A percentile compares a stretch with the other conserved stretches of the same genome.
Evolutionary conservation across 1,140 invertebrate species (phyloP).

Genomic region (Galleria mellonella): DNA sequence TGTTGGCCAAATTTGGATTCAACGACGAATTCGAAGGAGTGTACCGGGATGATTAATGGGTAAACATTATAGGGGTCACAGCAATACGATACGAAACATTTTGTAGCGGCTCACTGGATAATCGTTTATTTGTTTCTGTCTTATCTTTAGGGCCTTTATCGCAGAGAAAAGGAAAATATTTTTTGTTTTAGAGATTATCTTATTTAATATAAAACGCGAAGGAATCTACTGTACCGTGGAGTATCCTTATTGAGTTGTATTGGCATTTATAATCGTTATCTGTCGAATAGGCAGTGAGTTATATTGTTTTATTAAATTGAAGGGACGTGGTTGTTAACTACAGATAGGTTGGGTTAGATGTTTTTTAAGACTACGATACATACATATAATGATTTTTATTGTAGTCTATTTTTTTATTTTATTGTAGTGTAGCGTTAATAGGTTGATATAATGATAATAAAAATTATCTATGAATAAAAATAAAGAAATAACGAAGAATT

Average conservation of each 20-base stretch:
- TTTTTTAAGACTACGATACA: too few species aligned
- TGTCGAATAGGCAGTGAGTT: too few species aligned
- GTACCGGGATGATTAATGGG: constrained; percentile 46
- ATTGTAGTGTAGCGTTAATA: too few species aligned
- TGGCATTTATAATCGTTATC: not conserved
- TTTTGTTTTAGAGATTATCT: constrained; percentile 11
- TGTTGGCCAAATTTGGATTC: constrained; percentile 31
- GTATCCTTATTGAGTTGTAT: not conserved
- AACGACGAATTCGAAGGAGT: constrained; percentile 22
- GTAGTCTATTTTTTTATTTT: too few species aligned
- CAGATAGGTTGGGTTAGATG: too few species aligned
- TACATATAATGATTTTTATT: too few species aligned
- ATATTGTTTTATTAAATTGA: too few species aligned
- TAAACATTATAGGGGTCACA: constrained; percentile 29
- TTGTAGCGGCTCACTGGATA: constrained; percentile 37
- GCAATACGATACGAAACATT: constrained; percentile 32
- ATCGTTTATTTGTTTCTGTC: constrained; percentile 41
- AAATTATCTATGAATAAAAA: too few species aligned
- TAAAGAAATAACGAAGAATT: too few species aligned
- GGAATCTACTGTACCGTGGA: not conserved
- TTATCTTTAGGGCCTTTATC: constrained; percentile 34
- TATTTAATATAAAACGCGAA: constrained; percentile 15
- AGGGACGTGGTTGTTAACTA: too few species aligned
- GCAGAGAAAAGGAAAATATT: constrained; percentile 20
- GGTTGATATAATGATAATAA: too few species aligned